Base-by-base conservation (phyloP, 2,888 invertebrate genomes). In the Plagiodera versicolora region DNA sequence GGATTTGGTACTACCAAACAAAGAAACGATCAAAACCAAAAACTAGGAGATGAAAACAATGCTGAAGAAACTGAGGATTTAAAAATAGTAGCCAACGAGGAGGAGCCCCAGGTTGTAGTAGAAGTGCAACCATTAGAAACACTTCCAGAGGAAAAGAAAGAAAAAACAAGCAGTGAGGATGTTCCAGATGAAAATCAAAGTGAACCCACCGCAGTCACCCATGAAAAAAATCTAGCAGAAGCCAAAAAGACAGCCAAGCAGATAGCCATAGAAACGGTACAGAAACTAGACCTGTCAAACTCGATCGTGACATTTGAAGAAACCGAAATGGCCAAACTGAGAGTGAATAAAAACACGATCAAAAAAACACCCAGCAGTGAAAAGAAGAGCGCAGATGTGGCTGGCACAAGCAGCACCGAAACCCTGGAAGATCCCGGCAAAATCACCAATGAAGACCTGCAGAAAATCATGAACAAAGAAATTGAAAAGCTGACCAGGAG, bases 291-390 rank as follows among this genome's bases (percentile, higher is more conserved):
- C 16, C 4, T 57, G 49, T 45, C 60, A 46, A 44, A 28, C 47
- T 47, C 58, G 19, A 51, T 53, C n/a, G 17, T 63, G 63, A 61
- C 65, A n/a, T 63, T 63, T 56, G 65, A 66, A 10, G 32, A 19
- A 14, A 52, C 20, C 48, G 45, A 48, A 30, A 58, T 20, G 20
- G 24, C 20, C 3, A 28, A 48, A 45, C n/a, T 11, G n/a, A 10
- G 32, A 56, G 32, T 47, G 16, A 24, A 32, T 50, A 6, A 48
- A 30, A 45, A 53, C 2, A 18, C 10, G 2, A 32, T 45, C 24
- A 11, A 57, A 32, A 16, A 18, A n/a, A 11, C 14, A 19, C 3
- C 19, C n/a, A 52, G 6, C 18, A 53, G 19, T 19, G 24, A 53
- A 1, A 18, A 46, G 9, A 45, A 6, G 11, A 46, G 10, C 10